Conservation (phyloP, 2,797 vertebrate species). For the Fundulus diaphanus region DNA sequence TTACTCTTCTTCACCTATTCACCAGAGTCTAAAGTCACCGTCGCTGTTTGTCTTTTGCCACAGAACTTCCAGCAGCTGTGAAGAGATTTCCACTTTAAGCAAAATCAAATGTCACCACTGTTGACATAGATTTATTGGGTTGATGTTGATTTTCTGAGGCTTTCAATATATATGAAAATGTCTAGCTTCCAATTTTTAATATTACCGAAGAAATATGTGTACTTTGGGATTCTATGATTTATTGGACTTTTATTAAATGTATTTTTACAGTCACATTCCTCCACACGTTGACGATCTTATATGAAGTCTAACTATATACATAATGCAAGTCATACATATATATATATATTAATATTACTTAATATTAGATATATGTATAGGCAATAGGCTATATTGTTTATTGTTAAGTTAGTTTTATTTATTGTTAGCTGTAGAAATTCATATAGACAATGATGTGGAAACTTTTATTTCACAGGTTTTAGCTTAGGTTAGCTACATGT, state of each 20-base stretch:
- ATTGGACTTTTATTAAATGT: constrained; percentile 75
- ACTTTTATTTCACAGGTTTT: background rate
- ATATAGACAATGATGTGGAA: background rate
- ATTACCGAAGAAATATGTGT: constrained; percentile 65
- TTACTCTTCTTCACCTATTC: constrained; percentile 19
- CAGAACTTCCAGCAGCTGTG: constrained; percentile 56
- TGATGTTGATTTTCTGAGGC: constrained; percentile 77
- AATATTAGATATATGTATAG: background rate
- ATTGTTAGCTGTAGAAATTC: background rate
- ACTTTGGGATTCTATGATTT: constrained; percentile 66
- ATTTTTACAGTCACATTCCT: constrained; percentile 44
- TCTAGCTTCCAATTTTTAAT: constrained; percentile 72
- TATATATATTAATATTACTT: constrained; percentile 2
- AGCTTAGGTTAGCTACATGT: background rate
- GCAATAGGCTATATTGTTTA: no score
- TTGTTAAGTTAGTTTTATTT: background rate
- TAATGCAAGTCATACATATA: constrained; percentile 6
- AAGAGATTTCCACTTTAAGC: constrained; percentile 76
- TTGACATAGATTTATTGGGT: constrained; percentile 81
- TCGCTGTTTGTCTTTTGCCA: constrained; percentile 40
- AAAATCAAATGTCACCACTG: constrained; percentile 81
- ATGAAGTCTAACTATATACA: constrained; percentile 3
- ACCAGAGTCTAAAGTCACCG: constrained; percentile 12
- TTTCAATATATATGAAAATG: constrained; percentile 75
- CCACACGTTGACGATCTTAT: constrained; percentile 1